phyloP scores from a whole-genome alignment of 2,113 vertebrate species.

The Ophiodon elongatus region DNA sequence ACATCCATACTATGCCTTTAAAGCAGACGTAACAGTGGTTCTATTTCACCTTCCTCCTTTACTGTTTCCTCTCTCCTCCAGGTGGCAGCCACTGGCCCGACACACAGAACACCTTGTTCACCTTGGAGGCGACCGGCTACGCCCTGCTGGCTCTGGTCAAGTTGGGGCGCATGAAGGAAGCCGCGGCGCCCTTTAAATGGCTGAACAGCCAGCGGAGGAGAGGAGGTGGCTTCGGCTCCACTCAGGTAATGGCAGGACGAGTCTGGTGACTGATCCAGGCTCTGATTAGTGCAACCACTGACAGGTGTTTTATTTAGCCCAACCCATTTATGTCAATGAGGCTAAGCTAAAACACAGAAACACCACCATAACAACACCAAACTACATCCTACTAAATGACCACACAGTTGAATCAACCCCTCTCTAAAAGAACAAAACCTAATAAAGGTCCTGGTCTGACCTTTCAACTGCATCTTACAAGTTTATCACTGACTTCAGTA shows the following conservation, averaged over 20 bases:
- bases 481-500: background rate
- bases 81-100: slow-evolving; percentile 78
- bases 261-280: background rate
- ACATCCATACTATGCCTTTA: background rate
- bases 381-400: background rate
- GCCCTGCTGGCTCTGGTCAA: slow-evolving; percentile 82
- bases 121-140: slow-evolving; percentile 83
- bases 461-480: background rate
- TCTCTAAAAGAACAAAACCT: too few species aligned
- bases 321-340: background rate
- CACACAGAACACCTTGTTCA: slow-evolving; percentile 64
- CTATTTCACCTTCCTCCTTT: background rate
- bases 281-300: background rate
- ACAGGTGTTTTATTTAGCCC: background rate
- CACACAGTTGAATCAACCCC: too few species aligned
- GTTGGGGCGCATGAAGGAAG: slow-evolving; percentile 64
- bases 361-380: background rate
- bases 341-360: background rate
- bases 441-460: background rate
- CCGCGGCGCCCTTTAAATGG: slow-evolving; percentile 75
- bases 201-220: slow-evolving; percentile 75
- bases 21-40: background rate
- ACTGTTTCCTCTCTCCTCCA: slow-evolving; percentile 5
- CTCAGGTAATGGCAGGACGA: slow-evolving; percentile 78
- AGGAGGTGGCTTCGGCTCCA: slow-evolving; percentile 81